Percentiles rank a stretch among this genome's conserved stretches.
phyloP scores from a whole-genome alignment of 2,797 vertebrate genomes.

The Macroramphosus scolopax region DNA sequence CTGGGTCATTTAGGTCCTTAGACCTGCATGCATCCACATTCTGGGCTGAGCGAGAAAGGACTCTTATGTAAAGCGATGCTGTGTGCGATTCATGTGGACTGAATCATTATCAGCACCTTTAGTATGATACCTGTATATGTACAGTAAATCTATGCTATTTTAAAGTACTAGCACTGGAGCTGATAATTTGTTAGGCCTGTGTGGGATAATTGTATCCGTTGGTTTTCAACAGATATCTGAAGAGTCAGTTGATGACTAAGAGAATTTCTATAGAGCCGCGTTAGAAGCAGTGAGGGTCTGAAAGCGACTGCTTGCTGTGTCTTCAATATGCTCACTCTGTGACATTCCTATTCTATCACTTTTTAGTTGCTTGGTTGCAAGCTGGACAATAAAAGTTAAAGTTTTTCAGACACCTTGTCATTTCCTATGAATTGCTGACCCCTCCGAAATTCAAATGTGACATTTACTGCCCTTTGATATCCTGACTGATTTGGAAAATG shows the following conservation, averaged over 20 bases:
- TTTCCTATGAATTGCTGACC: slow-evolving; percentile 42
- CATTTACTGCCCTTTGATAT: slow-evolving; percentile 63
- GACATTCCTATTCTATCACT: slow-evolving; percentile 57
- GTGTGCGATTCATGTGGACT: slow-evolving; percentile 38
- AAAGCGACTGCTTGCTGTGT: slow-evolving; percentile 49
- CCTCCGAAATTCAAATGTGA: slow-evolving; percentile 61
- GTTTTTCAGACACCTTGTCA: slow-evolving; percentile 58
- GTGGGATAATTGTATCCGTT: slow-evolving; percentile 30
- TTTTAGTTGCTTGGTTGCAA: slow-evolving; percentile 68
- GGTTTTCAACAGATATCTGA: too few relatives aligned
- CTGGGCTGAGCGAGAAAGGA: slow-evolving; percentile 33
- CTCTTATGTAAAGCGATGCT: slow-evolving; percentile 34
- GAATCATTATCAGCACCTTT: slow-evolving; percentile 49
- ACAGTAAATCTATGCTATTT: slow-evolving; percentile 66
- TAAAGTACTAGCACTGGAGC: slow-evolving; percentile 38
- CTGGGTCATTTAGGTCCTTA: slow-evolving; percentile 27
- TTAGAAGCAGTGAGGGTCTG: slow-evolving; percentile 39
- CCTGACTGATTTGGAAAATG: slow-evolving; percentile 55
- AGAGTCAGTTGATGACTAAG: too few relatives aligned
- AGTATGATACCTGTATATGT: slow-evolving; percentile 51
- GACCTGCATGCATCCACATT: slow-evolving; percentile 42
- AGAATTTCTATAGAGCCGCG: slow-evolving; percentile 47
- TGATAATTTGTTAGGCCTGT: slow-evolving; percentile 28
- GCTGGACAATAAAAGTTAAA: slow-evolving; percentile 63
- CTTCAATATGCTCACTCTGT: slow-evolving; percentile 47